These are phyloP conservation scores for Cheiracanthium punctorium DNA, from an alignment of 2,888 invertebrate genomes.

Conservation along the genomic window DNA sequence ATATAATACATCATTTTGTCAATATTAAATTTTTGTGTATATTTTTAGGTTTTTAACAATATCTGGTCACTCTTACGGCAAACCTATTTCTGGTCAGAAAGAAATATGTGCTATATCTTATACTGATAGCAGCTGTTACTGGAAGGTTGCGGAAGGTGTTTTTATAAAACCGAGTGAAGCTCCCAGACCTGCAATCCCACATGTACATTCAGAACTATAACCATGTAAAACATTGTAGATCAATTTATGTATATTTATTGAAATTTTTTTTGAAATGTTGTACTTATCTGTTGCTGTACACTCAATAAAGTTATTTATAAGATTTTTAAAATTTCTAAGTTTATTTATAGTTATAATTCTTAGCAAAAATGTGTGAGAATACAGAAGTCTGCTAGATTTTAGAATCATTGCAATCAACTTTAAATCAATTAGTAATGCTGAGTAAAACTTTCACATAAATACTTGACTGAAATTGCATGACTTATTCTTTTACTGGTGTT, in stretches of 20 bases:
- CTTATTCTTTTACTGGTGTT: too few relatives aligned
- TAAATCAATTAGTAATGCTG: too few relatives aligned
- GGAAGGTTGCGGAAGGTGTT: constrained; percentile 95
- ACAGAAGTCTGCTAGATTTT: too few relatives aligned
- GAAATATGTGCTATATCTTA: constrained; percentile 90
- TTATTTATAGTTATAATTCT: too few relatives aligned
- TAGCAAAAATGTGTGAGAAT: too few relatives aligned
- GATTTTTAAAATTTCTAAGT: too few relatives aligned
- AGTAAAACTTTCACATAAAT: too few relatives aligned
- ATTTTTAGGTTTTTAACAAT: constrained; percentile 86
- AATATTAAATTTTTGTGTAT: constrained; percentile 64
- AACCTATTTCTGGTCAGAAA: constrained; percentile 96
- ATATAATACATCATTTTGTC: too few relatives aligned
- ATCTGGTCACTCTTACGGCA: constrained; percentile 93
- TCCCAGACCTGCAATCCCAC: constrained; percentile 30
- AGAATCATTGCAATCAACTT: too few relatives aligned
- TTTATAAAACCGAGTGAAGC: constrained; percentile 89
- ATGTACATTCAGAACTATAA: constrained; percentile 65
- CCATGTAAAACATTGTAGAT: not conserved
- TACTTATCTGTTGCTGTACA: too few relatives aligned
- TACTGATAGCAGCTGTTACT: constrained; percentile 87
- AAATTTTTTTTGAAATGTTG: not conserved
- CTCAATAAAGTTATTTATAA: too few relatives aligned
- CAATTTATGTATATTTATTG: not conserved
- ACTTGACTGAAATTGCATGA: too few relatives aligned